Percentiles rank a stretch among this genome's conserved stretches.
phyloP scores from a whole-genome alignment of 2,113 vertebrate species.

The Thalassoma bifasciatum region DNA sequence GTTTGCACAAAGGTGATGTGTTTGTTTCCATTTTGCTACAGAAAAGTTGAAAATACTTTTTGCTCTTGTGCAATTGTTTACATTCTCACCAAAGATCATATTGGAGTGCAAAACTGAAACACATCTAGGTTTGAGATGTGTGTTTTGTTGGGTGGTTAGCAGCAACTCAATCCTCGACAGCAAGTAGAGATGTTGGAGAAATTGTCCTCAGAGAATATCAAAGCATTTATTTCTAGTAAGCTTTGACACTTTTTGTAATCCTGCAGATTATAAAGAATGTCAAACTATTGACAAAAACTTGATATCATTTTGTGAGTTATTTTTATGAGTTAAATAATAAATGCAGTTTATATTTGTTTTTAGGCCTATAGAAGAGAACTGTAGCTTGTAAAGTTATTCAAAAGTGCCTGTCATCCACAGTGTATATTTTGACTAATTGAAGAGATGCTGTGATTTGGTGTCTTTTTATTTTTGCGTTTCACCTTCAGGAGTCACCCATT shows the following conservation, averaged over 20 bases:
- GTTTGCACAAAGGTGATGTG: slow-evolving; percentile 32
- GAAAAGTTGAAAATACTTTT: slow-evolving; percentile 38
- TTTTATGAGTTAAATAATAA: slow-evolving; percentile 35
- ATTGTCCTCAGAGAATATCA: slow-evolving; percentile 5
- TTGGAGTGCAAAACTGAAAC: slow-evolving; percentile 32
- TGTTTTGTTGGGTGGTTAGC: slow-evolving; percentile 16
- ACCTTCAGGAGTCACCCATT: slow-evolving; percentile 15
- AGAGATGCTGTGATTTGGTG: slow-evolving; percentile 7
- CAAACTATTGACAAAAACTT: neutral
- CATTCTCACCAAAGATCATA: slow-evolving; percentile 76
- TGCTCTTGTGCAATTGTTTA: slow-evolving; percentile 64
- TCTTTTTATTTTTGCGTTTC: slow-evolving; percentile 13
- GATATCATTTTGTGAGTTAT: slow-evolving; percentile 6
- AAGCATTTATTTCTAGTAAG: neutral
- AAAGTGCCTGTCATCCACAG: slow-evolving; percentile 42
- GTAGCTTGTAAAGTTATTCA: slow-evolving; percentile 18
- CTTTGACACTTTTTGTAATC: slow-evolving; percentile 5
- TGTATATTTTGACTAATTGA: slow-evolving; percentile 21
- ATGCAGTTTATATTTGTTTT: slow-evolving; percentile 25
- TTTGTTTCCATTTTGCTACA: slow-evolving; percentile 27
- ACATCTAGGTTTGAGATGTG: slow-evolving; percentile 22
- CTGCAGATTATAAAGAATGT: slow-evolving; percentile 15
- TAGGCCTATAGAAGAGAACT: neutral
- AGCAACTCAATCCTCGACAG: slow-evolving; percentile 9
- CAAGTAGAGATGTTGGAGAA: neutral